Base-by-base conservation (phyloP, 2,888 invertebrate genomes). In the Fragum whitleyi region DNA sequence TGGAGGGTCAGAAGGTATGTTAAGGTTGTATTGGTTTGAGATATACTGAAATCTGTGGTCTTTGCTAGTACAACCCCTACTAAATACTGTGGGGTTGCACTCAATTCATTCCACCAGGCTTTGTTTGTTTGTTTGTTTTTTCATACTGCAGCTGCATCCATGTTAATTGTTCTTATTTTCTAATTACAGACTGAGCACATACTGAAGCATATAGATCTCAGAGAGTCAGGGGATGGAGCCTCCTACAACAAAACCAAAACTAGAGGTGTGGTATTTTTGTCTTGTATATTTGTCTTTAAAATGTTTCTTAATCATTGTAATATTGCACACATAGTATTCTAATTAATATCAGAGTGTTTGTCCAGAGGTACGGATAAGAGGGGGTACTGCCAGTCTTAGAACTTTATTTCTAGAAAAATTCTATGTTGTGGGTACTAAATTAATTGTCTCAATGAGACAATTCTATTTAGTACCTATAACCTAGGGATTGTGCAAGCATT, bases 111-210 rank as follows among this genome's bases (percentile, higher is more conserved):
- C n/a, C n/a, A n/a, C n/a, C n/a, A n/a, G n/a, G n/a, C n/a, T n/a
- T n/a, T n/a, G n/a, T n/a, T n/a, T n/a, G n/a, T n/a, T n/a, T n/a
- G n/a, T n/a, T n/a, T n/a, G n/a, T n/a, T n/a, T n/a, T n/a, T n/a
- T n/a, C n/a, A n/a, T n/a, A n/a, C n/a, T n/a, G n/a, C n/a, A n/a
- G n/a, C n/a, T n/a, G n/a, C n/a, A n/a, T n/a, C n/a, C n/a, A n/a
- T n/a, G n/a, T n/a, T n/a, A n/a, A n/a, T n/a, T n/a, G n/a, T n/a
- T n/a, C n/a, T n/a, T n/a, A n/a, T n/a, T n/a, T n/a, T n/a, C n/a
- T 36, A 3, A 42, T 65, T 88, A 36, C 85, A 93, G 93, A 90
- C 90, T 3, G 86, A 93, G 65, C 90, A 92, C 72, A 93, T 93
- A 9, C 83, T 93, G 36, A 92, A 93, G 42, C 92, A 93, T 73